These are phyloP conservation scores for Eupithecia tripunctaria DNA, from an alignment of 2,888 invertebrate genomes.

Conservation along the genomic window DNA sequence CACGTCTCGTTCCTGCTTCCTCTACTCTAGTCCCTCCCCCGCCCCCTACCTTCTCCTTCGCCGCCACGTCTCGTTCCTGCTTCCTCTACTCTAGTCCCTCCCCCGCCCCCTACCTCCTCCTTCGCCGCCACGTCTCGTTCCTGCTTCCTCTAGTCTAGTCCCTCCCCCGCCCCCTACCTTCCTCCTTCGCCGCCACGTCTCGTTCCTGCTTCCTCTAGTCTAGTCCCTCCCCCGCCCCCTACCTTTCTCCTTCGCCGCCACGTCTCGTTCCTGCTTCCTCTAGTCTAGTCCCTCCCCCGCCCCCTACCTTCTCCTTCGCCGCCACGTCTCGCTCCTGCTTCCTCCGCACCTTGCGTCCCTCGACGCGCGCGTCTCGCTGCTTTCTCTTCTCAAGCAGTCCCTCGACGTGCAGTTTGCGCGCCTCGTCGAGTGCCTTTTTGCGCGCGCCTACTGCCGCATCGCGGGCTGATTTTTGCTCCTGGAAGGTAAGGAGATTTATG, in stretches of 20 bases:
- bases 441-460: constrained; percentile 97
- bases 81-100: too few relatives aligned
- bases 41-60: constrained; percentile 24
- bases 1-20: constrained; percentile 63
- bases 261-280: constrained; percentile 64
- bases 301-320: constrained; percentile 58
- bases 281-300: too few relatives aligned
- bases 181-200: constrained; percentile 52
- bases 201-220: too few relatives aligned
- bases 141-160: too few relatives aligned
- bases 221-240: too few relatives aligned
- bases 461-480: constrained; percentile 97
- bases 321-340: constrained; percentile 65
- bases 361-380: constrained; percentile 93
- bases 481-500: constrained; percentile 53
- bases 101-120: neutral
- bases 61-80: constrained; percentile 63
- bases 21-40: too few relatives aligned
- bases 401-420: constrained; percentile 89
- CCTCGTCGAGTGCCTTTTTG: constrained; percentile 92
- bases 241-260: constrained; percentile 48
- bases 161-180: neutral
- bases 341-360: constrained; percentile 81
- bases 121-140: constrained; percentile 58
- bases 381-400: constrained; percentile 91